Conservation (phyloP, 2,888 invertebrate species). For the Nomada ferruginata region DNA sequence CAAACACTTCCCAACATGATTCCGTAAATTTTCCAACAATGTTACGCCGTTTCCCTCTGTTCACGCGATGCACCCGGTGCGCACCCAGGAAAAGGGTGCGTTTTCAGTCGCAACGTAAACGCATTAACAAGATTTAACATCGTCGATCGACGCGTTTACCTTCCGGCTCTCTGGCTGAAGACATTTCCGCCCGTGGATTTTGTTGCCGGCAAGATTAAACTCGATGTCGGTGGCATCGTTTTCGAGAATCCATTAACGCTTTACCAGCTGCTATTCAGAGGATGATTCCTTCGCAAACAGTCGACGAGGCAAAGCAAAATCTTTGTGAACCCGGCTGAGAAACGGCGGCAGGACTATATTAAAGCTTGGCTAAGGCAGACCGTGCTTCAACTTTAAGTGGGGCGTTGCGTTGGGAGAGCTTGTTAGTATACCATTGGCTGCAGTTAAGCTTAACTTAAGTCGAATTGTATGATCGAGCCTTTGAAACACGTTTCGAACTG, state of each 20-base stretch:
- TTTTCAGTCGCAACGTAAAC: constrained; percentile 42
- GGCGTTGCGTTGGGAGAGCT: constrained; percentile 8
- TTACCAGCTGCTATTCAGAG: constrained; percentile 26
- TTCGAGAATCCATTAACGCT: constrained; percentile 58
- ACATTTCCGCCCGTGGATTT: constrained; percentile 54
- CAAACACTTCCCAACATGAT: too few species aligned
- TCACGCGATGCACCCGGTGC: background rate
- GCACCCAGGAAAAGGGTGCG: background rate
- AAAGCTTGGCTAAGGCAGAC: background rate
- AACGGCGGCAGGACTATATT: constrained; percentile 5
- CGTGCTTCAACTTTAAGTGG: constrained; percentile 31
- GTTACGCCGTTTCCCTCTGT: background rate
- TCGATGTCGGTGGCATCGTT: constrained; percentile 22
- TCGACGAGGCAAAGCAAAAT: background rate
- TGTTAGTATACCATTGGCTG: constrained; percentile 23
- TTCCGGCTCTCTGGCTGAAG: constrained; percentile 13
- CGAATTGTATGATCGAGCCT: background rate
- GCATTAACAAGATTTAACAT: constrained; percentile 42
- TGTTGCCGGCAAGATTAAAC: constrained; percentile 21
- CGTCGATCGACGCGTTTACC: constrained; percentile 50
- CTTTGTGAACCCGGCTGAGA: background rate
- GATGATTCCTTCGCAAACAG: constrained; percentile 41
- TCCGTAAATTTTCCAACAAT: background rate
- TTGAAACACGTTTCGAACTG: background rate
- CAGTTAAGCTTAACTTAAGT: constrained; percentile 2